Base-by-base conservation (phyloP, 2,113 vertebrate species). In the Connochaetes taurinus region DNA sequence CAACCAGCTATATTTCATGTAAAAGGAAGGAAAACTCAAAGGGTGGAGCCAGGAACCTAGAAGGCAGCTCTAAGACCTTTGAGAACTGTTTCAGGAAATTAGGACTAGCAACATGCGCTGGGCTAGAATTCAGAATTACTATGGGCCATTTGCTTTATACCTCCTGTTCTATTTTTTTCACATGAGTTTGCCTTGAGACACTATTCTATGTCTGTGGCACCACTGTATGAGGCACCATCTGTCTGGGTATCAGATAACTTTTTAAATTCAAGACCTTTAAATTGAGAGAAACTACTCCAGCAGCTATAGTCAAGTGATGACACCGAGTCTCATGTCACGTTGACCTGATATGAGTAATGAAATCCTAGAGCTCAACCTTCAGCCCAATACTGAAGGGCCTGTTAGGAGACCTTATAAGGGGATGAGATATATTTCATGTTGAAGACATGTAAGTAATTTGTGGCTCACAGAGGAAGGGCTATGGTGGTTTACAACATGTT, bases 11-110 rank as follows among this genome's bases (percentile, higher is more conserved):
- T 40, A 12, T n/a, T 88, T 95, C 53, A 81, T 21, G 6, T 84
- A 62, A 96, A 92, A 96, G 27, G 19, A 93, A 85, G 29, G 33
- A 27, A 74, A 40, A 88, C 40, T 95, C 52, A 74, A 58, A 62
- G 29, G 58, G 40, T 80, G 12, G 81, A 87, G 47, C 21, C 33
- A 5, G 23, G 27, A 47, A 15, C 40, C 27, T 27, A 33, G 43
- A 82, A 33, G 15, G 33, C 31, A 71, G n/a, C 43, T 27, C 16
- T 40, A 43, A 45, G 8, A 84, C 2, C 1, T 93, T 25, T 53
- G 36, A 86, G 29, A 78, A 62, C 27, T 89, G 23, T 57, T 95
- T 33, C 40, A 29, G 21, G 64, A 86, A 88, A 67, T 87, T 36
- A 74, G 81, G 1, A 40, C 43, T 53, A n/a, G 43, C 16, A 74